Conservation (phyloP, 1,140 invertebrate species). For the Heliconius hewitsoni region DNA sequence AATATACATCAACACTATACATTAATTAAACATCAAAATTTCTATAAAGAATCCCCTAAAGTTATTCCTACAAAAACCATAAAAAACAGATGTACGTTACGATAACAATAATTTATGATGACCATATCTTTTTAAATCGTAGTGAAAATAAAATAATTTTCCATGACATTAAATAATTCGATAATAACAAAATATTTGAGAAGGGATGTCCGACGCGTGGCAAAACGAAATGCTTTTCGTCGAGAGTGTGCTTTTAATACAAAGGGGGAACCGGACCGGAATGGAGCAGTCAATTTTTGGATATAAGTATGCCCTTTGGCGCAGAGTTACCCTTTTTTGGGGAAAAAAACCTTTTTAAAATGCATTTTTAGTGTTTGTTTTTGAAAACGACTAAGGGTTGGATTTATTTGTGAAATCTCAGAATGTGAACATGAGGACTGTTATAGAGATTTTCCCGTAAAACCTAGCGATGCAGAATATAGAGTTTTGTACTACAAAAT, state of each 20-base stretch:
- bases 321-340: constrained; percentile 12
- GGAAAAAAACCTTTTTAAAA: constrained; percentile 15
- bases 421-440: neutral
- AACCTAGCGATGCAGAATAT: neutral
- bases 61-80: too few relatives aligned
- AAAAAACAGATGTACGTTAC: neutral
- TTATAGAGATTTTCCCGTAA: neutral
- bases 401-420: constrained; percentile 7
- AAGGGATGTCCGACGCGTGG: constrained; percentile 30
- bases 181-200: constrained; percentile 32
- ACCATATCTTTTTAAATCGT: neutral
- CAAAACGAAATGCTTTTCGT: constrained; percentile 40
- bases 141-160: constrained; percentile 11
- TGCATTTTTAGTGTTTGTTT: constrained; percentile 12
- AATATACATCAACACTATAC: too few relatives aligned
- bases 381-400: neutral
- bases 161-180: constrained; percentile 27
- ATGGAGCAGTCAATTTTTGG: constrained; percentile 45
- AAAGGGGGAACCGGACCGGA: constrained; percentile 43
- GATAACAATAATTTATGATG: too few relatives aligned
- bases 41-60: too few relatives aligned
- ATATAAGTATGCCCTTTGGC: constrained; percentile 36
- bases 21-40: too few relatives aligned
- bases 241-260: constrained; percentile 45
- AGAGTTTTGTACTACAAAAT: too few relatives aligned